These are phyloP conservation scores for Candoia aspera DNA, from an alignment of 2,113 vertebrate species.

Conservation along the genomic window DNA sequence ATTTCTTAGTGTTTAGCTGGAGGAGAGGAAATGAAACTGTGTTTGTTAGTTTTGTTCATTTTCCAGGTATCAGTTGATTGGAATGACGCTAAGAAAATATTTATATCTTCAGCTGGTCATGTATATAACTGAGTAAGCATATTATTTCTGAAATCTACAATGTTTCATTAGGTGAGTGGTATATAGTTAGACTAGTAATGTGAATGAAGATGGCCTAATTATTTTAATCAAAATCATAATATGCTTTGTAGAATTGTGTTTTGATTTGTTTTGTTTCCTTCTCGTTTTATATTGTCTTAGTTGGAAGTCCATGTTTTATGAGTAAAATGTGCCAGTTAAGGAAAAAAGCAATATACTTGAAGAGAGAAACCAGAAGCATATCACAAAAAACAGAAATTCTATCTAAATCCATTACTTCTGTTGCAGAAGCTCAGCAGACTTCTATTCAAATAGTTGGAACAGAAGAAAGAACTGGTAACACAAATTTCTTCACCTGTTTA, in stretches of 20 bases:
- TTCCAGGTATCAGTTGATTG: not conserved
- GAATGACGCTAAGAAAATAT: not conserved
- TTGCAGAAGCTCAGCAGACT: not conserved
- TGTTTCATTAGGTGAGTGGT: not conserved
- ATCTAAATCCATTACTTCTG: not conserved
- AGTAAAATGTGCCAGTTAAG: not conserved
- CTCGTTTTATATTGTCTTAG: conserved; percentile 6
- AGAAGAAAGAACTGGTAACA: conserved; percentile 37
- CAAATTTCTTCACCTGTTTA: not conserved
- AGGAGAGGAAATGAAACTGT: too few relatives aligned
- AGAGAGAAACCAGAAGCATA: not conserved
- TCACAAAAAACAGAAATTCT: not conserved
- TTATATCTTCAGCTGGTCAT: not conserved
- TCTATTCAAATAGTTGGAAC: conserved; percentile 27
- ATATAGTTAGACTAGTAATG: not conserved
- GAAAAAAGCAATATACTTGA: not conserved
- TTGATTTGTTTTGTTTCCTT: not conserved
- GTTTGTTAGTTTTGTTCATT: not conserved
- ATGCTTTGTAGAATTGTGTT: not conserved
- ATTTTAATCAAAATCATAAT: not conserved
- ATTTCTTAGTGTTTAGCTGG: not conserved
- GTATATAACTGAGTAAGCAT: not conserved
- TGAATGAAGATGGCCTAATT: not conserved
- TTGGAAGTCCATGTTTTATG: conserved; percentile 27
- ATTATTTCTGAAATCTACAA: not conserved